Base-by-base conservation (phyloP, 1,140 invertebrate species). In the Chrysoperla carnea region DNA sequence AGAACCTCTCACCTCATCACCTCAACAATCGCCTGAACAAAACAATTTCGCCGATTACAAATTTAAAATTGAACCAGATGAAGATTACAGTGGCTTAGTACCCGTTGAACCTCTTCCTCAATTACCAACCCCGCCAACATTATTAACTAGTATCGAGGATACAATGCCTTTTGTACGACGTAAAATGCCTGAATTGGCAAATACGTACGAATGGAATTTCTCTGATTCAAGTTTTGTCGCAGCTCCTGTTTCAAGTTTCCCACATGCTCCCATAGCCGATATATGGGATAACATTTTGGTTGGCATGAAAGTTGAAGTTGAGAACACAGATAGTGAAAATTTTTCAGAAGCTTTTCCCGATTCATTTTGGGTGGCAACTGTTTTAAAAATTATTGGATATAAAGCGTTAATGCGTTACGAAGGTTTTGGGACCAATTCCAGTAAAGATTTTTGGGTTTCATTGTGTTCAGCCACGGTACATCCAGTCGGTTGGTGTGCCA, bases 401-500 rank as follows among this genome's bases (percentile, higher is more conserved):
- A 88, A 88, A 67, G 88, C 86, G n/a, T 60, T 91, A 39, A 62
- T 97, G 50, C 70, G 91, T 41, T 96, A 92, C 63, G 92, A 96
- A 67, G 92, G 91, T 8, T 95, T 92, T 63, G 89, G 84, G 1
- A 73, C 75, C 50, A 88, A 93, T 63, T 63, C 71, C 29, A 77
- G 78, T 7, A 84, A 88, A 60, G 92, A 96, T 62, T 95, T 95
- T 62, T 97, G 91, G 91, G 79, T 95, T 1, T 93, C 91, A 54
- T 66, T 97, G 15, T 92, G 89, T 63, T 86, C 85, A 38, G 82
- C 86, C 42, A 81, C 88, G 55, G 85, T 97, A 17, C 89, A 96
- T 64, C 87, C 87, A 23, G 89, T 97, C 35, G 91, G 91, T 12
- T 96, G 92, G 92, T 95, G 91, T 68, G 92, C 92, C 1, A 89